Percentiles rank a stretch among this genome's conserved stretches.
These are phyloP conservation scores for Liolophura sinensis DNA, from an alignment of 1,140 invertebrate species.

Conservation along the genomic window DNA sequence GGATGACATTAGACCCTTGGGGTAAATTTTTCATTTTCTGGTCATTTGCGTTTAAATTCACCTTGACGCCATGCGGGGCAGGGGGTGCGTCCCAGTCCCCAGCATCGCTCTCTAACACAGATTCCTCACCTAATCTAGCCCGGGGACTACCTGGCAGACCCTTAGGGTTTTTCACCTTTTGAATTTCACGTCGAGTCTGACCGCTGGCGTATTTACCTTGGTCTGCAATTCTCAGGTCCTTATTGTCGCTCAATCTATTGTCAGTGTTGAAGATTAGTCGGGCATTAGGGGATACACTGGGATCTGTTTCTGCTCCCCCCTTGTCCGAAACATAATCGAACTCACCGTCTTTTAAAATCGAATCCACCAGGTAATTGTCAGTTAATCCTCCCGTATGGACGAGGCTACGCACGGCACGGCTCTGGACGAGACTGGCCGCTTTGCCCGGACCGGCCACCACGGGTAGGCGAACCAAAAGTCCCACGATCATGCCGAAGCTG, in stretches of 20 bases:
- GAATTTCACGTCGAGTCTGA: too few species aligned
- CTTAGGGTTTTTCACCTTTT: too few species aligned
- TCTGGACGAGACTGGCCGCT: constrained; percentile 7
- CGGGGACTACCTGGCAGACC: too few species aligned
- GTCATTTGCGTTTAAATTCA: background rate
- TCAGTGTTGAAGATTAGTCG: background rate
- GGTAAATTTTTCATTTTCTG: constrained; percentile 7
- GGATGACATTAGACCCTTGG: background rate
- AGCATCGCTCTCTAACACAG: too few species aligned
- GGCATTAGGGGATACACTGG: background rate
- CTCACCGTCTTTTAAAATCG: constrained; percentile 3
- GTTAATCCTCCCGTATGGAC: background rate
- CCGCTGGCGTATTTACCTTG: too few species aligned
- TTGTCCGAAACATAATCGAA: background rate
- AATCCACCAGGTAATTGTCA: background rate
- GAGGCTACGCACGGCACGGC: background rate
- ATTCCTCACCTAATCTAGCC: too few species aligned
- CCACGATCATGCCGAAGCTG: constrained; percentile 44
- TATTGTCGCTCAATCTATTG: too few species aligned
- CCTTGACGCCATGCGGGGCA: too few species aligned
- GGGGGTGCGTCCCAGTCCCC: too few species aligned
- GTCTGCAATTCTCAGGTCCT: too few species aligned
- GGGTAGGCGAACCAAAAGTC: constrained; percentile 49
- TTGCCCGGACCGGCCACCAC: constrained; percentile 28
- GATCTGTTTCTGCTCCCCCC: constrained; percentile 2